Base-by-base conservation (phyloP, 2,888 invertebrate genomes). In the Seira ritae region DNA sequence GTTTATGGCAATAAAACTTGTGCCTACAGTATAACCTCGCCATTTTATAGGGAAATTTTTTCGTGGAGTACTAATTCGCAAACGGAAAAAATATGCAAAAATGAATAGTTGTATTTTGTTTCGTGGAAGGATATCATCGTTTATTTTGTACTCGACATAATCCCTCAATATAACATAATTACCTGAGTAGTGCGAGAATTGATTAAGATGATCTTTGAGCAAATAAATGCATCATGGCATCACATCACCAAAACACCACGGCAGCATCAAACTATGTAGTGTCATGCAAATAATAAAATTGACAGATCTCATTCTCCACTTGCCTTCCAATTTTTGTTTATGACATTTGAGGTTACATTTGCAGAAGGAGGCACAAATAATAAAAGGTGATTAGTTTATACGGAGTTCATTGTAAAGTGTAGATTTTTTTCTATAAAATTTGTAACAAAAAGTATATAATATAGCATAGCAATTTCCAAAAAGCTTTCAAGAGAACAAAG, bases 1-100 rank as follows among this genome's bases (percentile, higher is more conserved):
- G 82, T 82, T 82, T 73, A 77, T 69, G 12, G 17, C 69, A 77
- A 77, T 65, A 55, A 77, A 60, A 82, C 12, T 66, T 68, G 71
- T 42, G 42, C 69, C 31, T 37, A 66, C 37, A 23, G 17, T 70
- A 67, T 62, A 75, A 62, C 70, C 72, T 66, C 79, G 22, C 50
- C 78, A 71, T 37, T 66, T 78, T 78, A 77, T 77, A 69, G 37
- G 31, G 23, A 12, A 37, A 31, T 66, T 6, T 46, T 17, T 19
- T 19, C 60, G 60, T 60, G 60, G 8, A 15, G 60, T 15, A 60
- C 17, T n/a, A n/a, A n/a, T n/a, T n/a, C n/a, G n/a, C n/a, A n/a
- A n/a, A n/a, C n/a, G n/a, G n/a, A n/a, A n/a, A n/a, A n/a, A n/a
- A n/a, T n/a, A n/a, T n/a, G n/a, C n/a, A n/a, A n/a, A n/a, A n/a